Conservation (phyloP, 2,113 vertebrate species). For the Scytalopus superciliaris region DNA sequence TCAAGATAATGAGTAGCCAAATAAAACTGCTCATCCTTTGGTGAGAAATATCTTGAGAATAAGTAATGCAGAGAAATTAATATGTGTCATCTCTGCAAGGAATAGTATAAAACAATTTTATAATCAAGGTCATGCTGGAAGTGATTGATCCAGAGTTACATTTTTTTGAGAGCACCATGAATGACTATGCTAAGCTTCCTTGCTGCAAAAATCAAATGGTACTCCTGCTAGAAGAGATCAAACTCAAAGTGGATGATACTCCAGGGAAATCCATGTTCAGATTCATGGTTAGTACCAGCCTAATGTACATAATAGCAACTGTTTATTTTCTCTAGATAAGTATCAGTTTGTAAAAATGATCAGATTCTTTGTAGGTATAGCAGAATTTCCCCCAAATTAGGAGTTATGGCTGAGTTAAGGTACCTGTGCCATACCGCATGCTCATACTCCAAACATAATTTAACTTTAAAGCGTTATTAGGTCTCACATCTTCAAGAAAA, state of each 20-base stretch:
- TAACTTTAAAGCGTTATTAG: not conserved
- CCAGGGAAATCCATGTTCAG: not conserved
- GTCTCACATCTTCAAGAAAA: not conserved
- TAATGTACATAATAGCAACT: not conserved
- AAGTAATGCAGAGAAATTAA: slow-evolving; percentile 32
- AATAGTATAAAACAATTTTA: slow-evolving; percentile 40
- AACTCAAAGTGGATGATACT: not conserved
- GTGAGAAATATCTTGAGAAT: slow-evolving; percentile 6
- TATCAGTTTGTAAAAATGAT: not conserved
- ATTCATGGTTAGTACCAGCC: not conserved
- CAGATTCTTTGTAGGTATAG: not conserved
- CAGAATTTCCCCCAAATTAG: not conserved
- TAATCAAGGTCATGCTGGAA: slow-evolving; percentile 33
- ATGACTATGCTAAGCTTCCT: not conserved
- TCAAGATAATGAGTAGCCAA: slow-evolving; percentile 18
- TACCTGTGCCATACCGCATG: not conserved
- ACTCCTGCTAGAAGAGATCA: not conserved
- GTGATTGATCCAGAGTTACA: not conserved
- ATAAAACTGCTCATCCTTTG: not conserved
- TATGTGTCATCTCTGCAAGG: slow-evolving; percentile 7
- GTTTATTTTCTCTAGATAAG: not conserved
- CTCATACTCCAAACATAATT: not conserved
- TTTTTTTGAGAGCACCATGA: not conserved
- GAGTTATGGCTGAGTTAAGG: not conserved
- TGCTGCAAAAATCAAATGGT: not conserved